phyloP scores from a whole-genome alignment of 2,888 invertebrate genomes.

The Clistopyga incitator region DNA sequence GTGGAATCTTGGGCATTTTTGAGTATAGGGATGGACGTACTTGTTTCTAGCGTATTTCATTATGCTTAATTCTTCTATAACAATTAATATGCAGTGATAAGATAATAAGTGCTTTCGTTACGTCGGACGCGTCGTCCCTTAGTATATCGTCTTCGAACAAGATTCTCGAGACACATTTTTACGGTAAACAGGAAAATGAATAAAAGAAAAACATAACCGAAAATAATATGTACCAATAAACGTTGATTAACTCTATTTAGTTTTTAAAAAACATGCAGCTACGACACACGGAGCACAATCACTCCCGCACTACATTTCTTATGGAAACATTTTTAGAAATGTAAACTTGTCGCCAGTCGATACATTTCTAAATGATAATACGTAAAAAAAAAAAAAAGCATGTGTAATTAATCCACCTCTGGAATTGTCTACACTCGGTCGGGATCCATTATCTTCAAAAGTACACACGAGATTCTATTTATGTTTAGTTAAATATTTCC shows the following conservation, averaged over 20 bases:
- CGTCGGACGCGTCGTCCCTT: conserved; percentile 44
- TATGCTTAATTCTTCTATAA: conserved; percentile 47
- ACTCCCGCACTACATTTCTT: conserved; percentile 82
- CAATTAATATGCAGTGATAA: conserved; percentile 58
- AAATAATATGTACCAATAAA: conserved; percentile 51
- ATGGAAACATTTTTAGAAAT: conserved; percentile 75
- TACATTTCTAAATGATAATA: conserved; percentile 44
- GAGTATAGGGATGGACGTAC: conserved; percentile 37
- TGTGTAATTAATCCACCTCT: conserved; percentile 78
- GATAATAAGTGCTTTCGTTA: conserved; percentile 53
- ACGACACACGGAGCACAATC: conserved; percentile 80
- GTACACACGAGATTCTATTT: conserved; percentile 26
- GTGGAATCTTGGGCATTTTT: conserved; percentile 23
- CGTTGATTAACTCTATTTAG: conserved; percentile 52
- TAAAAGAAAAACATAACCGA: conserved; percentile 19
- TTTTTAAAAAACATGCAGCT: conserved; percentile 78
- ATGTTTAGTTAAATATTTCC: conserved; percentile 38
- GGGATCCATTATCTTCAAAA: conserved; percentile 33
- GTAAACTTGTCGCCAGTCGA: conserved; percentile 56
- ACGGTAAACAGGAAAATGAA: conserved; percentile 16
- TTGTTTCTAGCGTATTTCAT: conserved; percentile 37
- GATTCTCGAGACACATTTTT: conserved; percentile 23
- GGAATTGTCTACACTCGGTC: conserved; percentile 76
- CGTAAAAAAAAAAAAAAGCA: conserved; percentile 42
- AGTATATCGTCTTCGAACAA: conserved; percentile 24